These are phyloP conservation scores for Gasterosteus nipponicus DNA, from an alignment of 2,113 vertebrate genomes.

Conservation along the genomic window DNA sequence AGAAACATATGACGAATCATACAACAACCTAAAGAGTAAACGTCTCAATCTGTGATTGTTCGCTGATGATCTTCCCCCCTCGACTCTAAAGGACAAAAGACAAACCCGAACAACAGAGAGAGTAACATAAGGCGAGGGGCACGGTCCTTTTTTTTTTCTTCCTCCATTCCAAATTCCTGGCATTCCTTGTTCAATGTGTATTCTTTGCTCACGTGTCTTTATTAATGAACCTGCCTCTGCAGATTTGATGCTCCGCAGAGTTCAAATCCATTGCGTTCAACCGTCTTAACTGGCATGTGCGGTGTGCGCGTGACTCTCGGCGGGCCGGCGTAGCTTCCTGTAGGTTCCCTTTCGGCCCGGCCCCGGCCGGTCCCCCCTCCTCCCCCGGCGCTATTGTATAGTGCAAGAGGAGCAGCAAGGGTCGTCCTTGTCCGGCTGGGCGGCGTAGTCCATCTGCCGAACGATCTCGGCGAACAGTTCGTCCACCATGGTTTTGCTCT, in stretches of 20 bases:
- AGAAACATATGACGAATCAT: slow-evolving; percentile 38
- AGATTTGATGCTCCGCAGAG: slow-evolving; percentile 67
- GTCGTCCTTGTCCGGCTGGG: slow-evolving; percentile 98
- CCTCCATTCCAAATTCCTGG: slow-evolving; percentile 63
- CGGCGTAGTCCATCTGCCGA: slow-evolving; percentile 99
- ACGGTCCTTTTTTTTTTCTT: slow-evolving; percentile 53
- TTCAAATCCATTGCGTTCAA: slow-evolving; percentile 66
- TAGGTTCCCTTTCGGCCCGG: slow-evolving; percentile 30
- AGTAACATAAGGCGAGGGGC: slow-evolving; percentile 75
- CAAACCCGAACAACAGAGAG: slow-evolving; percentile 51
- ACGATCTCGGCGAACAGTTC: slow-evolving; percentile 99
- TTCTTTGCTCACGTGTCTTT: slow-evolving; percentile 59
- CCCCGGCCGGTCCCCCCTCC: slow-evolving; percentile 21
- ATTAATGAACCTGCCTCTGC: slow-evolving; percentile 60
- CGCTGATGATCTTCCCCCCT: slow-evolving; percentile 32
- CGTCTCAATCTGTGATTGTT: slow-evolving; percentile 38
- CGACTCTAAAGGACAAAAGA: slow-evolving; percentile 27
- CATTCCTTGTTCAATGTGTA: slow-evolving; percentile 59
- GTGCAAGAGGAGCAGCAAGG: slow-evolving; percentile 99
- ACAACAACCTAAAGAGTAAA: slow-evolving; percentile 41
- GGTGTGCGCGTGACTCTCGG: slow-evolving; percentile 39
- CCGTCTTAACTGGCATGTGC: slow-evolving; percentile 60
- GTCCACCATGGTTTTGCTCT: slow-evolving; percentile 99
- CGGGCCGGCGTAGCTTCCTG: slow-evolving; percentile 40
- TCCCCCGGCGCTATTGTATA: slow-evolving; percentile 90